Base-by-base conservation (phyloP, 2,113 vertebrate genomes). In the Atherinomorus stipes region DNA sequence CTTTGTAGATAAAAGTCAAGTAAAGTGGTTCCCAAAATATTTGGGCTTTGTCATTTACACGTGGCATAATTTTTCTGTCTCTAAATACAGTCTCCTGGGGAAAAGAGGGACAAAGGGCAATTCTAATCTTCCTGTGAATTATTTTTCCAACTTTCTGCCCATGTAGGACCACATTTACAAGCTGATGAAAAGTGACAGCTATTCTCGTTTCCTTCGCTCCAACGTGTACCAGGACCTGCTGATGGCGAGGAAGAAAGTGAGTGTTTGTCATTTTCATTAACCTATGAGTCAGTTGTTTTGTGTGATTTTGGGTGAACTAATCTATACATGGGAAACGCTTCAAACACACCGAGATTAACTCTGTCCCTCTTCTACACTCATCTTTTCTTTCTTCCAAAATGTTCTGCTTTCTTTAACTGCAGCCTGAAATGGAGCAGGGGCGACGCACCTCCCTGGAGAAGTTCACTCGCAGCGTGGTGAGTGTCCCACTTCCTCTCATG, bases 371-470 rank as follows among this genome's bases (percentile, higher is more conserved):
- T 23, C 11, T 11, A 12, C 2, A 45, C 15, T 3, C 26, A 18
- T 2, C 1, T 26, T 67, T 22, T 28, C 7, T 8, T 42, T 21
- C 25, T 16, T 15, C 1, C 13, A 22, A 34, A 34, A 34, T 34
- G 31, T 34, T 34, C 31, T 34, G 31, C 37, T 50, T 1, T 31
- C 61, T 91, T 22, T 23, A 26, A 63, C 61, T 80, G 86, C 94
- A 99, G 98, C 95, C 95, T 93, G 97, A 99, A 91, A 96, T 94
- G 76, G 97, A 98, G 90, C 97, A 98, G 95, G 97, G 96, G 69
- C 95, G 97, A 87, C 97, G 98, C 92, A 99, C 97, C 80, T 99
- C 98, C 80, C 93, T 99, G 96, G 97, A 99, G 97, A 99, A 99
- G 92, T 99, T 99, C 94, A 99, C 97, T 79, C 97, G 96, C 94